These are phyloP conservation scores for Ptychoptera albimana DNA, from an alignment of 2,888 invertebrate genomes.

Conservation along the genomic window DNA sequence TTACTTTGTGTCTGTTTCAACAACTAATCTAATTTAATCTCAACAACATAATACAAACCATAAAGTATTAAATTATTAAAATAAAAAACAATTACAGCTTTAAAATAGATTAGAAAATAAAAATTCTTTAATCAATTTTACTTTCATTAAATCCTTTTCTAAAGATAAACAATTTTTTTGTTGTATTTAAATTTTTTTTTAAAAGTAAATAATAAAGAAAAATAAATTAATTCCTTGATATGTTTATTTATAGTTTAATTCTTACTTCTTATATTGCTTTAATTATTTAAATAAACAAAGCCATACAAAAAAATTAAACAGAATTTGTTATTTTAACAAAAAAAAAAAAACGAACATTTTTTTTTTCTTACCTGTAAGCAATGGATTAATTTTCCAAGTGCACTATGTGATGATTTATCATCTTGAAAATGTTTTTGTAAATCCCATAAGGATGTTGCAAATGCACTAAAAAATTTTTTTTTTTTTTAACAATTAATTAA, in stretches of 20 bases:
- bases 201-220: background rate
- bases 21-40: too few relatives aligned
- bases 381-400: slow-evolving; percentile 56
- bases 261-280: too few relatives aligned
- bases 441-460: slow-evolving; percentile 81
- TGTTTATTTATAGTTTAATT: too few relatives aligned
- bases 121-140: background rate
- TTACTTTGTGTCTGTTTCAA: too few relatives aligned
- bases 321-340: background rate
- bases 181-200: slow-evolving; percentile 28
- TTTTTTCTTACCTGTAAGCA: slow-evolving; percentile 42
- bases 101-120: background rate
- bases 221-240: too few relatives aligned
- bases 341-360: background rate
- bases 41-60: too few relatives aligned
- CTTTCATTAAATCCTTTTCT: too few relatives aligned
- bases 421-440: slow-evolving; percentile 75
- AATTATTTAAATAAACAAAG: too few relatives aligned
- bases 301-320: background rate
- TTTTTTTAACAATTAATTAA: too few relatives aligned
- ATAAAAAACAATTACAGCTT: background rate
- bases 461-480: slow-evolving; percentile 49
- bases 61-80: too few relatives aligned
- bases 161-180: too few relatives aligned
- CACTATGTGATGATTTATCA: slow-evolving; percentile 66